Percentiles rank a stretch among this genome's conserved stretches.
Evolutionary conservation across 2,888 invertebrate genomes (phyloP).

Genomic region (Nomada goodeniana): DNA sequence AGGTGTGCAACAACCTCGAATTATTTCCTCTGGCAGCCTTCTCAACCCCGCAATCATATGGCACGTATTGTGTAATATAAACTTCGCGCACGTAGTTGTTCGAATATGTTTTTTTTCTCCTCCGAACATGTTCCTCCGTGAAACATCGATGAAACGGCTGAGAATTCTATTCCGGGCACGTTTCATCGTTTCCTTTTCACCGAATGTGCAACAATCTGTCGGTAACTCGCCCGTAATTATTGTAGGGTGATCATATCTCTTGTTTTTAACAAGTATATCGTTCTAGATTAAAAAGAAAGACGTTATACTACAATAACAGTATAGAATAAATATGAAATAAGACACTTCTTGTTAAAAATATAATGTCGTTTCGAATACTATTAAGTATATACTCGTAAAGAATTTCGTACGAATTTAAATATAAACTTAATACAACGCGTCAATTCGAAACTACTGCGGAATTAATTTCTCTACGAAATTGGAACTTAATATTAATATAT

Average conservation of each 20-base stretch:
- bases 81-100: slow-evolving; percentile 20
- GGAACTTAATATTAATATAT: slow-evolving; percentile 1
- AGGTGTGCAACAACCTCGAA: slow-evolving; percentile 53
- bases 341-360: slow-evolving; percentile 2
- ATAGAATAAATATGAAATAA: slow-evolving; percentile 25
- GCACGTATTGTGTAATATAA: slow-evolving; percentile 55
- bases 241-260: slow-evolving; percentile 53
- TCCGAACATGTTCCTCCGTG: slow-evolving; percentile 28
- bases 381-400: background rate
- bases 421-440: slow-evolving; percentile 1
- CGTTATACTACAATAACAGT: background rate
- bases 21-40: slow-evolving; percentile 29
- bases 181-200: background rate
- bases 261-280: slow-evolving; percentile 1
- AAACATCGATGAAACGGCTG: slow-evolving; percentile 20
- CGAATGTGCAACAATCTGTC: slow-evolving; percentile 23
- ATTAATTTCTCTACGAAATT: background rate
- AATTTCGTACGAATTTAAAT: slow-evolving; percentile 12
- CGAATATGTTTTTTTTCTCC: slow-evolving; percentile 18
- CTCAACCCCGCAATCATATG: slow-evolving; percentile 43
- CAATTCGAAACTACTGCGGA: background rate
- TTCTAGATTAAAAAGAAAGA: background rate
- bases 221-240: slow-evolving; percentile 35
- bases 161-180: slow-evolving; percentile 16
- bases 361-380: background rate